Base-by-base conservation (phyloP, 64 coral and sea anemone genomes). In the Pachyseris speciosa region DNA sequence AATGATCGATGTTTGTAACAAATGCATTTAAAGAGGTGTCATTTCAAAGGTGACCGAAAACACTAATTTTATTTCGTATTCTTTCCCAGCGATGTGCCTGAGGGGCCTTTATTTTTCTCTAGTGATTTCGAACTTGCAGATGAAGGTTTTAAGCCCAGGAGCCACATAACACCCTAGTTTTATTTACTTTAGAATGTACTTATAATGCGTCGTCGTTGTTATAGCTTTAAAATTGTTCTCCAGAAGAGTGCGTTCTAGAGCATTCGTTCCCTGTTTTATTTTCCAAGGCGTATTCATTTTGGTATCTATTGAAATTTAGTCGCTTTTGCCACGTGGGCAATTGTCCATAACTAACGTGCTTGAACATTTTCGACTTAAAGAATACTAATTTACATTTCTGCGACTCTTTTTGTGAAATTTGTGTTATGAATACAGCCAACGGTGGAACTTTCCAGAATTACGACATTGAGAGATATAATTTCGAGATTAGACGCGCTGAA, bases 341-440 rank as follows among this genome's bases (percentile, higher is more conserved):
- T 81, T 81, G 77, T 81, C 52, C 44, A 19, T 9, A 30, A 19
- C 44, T 76, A 50, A 50, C 42, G 25, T 76, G 73, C 73, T 26
- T 58, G 32, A 34, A 61, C 57, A n/a, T 57, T 3, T 41, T 13
- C 37, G 25, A 24, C 10, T 15, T 63, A 8, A 63, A 60, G 12
- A 60, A 39, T 81, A 76, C 32, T 57, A 19, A 79, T 79, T 57
- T 34, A 79, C 50, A 79, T 79, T 57, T 79, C 41, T 79, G 47
- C 20, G 49, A 47, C 44, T 17, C 20, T 79, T 79, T 50, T 57
- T 34, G 17, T 58, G 17, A 22, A 51, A 57, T 50, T 1, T 12
- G 13, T 26, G n/a, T 43, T 37, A 44, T 24, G 40, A 27, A 28
- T 44, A 74, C 19, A 13, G 12, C 20, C 40, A 20, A 44, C 24